phyloP scores from a whole-genome alignment of 2,113 vertebrate genomes.

The Solea senegalensis region DNA sequence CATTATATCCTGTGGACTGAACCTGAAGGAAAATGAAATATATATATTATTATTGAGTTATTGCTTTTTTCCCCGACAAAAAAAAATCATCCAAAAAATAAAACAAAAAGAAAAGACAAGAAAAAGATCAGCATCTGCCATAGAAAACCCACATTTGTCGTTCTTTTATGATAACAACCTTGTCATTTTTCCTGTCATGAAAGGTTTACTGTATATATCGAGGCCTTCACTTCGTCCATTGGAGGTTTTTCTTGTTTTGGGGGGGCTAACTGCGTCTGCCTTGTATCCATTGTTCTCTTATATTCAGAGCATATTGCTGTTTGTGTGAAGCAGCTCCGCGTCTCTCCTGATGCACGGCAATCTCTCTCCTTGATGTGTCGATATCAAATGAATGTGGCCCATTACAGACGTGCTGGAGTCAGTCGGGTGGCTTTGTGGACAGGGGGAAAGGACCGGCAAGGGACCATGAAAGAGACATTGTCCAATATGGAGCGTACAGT shows the following conservation, averaged over 20 bases:
- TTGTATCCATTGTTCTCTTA: slow-evolving; percentile 66
- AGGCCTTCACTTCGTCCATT: slow-evolving; percentile 14
- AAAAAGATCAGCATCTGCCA: no score
- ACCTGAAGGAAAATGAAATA: no score
- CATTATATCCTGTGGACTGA: no score
- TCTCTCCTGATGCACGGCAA: slow-evolving; percentile 56
- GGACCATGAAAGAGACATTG: slow-evolving; percentile 79
- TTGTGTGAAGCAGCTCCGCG: slow-evolving; percentile 55
- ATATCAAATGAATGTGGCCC: slow-evolving; percentile 73
- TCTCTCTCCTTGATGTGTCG: slow-evolving; percentile 69
- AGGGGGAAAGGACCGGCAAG: slow-evolving; percentile 48
- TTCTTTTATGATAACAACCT: not conserved
- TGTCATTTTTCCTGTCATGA: slow-evolving; percentile 8
- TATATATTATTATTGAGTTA: no score
- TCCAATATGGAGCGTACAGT: slow-evolving; percentile 64
- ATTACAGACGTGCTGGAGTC: slow-evolving; percentile 68
- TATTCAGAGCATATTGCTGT: slow-evolving; percentile 55
- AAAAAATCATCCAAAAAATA: no score
- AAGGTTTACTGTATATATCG: slow-evolving; percentile 8
- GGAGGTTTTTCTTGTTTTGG: slow-evolving; percentile 1
- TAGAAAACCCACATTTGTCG: no score
- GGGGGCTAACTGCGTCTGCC: slow-evolving; percentile 43
- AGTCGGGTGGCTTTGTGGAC: slow-evolving; percentile 74
- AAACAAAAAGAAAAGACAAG: no score
- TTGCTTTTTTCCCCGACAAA: no score